Evolutionary conservation across 2,797 vertebrate genomes (phyloP).

Genomic region (Enteromius afrohamiltoni): DNA sequence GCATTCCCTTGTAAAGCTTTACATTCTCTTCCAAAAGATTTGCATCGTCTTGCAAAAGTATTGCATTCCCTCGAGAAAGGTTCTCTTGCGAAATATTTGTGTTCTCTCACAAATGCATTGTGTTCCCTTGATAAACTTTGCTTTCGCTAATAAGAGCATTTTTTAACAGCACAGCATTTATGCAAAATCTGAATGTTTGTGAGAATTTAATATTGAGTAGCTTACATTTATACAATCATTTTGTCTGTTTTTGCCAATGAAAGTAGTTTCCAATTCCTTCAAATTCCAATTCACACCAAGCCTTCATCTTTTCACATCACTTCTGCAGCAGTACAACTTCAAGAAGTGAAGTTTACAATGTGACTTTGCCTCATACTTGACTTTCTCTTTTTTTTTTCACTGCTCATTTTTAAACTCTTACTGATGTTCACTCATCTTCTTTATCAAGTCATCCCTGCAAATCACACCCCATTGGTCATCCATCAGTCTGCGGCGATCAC

Average conservation of each 20-base stretch:
- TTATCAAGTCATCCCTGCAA: conserved; percentile 61
- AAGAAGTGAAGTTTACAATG: conserved; percentile 39
- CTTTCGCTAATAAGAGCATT: background rate
- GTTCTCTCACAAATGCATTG: background rate
- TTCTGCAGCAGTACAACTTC: background rate
- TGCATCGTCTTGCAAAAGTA: background rate
- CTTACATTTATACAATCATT: background rate
- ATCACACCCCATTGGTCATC: conserved; percentile 51
- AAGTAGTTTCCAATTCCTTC: background rate
- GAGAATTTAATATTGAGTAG: background rate
- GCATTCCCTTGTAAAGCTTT: background rate
- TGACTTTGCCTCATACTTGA: conserved; percentile 35
- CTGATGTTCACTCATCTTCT: conserved; percentile 52
- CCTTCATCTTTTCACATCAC: background rate
- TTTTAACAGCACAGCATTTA: background rate
- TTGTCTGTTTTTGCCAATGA: background rate
- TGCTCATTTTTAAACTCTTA: conserved; percentile 44
- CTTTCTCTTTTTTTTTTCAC: background rate
- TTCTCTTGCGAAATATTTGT: background rate
- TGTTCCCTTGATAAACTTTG: background rate
- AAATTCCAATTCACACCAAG: background rate
- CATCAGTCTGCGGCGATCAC: conserved; percentile 60
- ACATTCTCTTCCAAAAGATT: background rate
- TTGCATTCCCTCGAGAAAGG: background rate
- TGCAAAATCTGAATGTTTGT: background rate